These are phyloP conservation scores for Lycocorax pyrrhopterus DNA, from an alignment of 2,113 vertebrate species.

Conservation along the genomic window DNA sequence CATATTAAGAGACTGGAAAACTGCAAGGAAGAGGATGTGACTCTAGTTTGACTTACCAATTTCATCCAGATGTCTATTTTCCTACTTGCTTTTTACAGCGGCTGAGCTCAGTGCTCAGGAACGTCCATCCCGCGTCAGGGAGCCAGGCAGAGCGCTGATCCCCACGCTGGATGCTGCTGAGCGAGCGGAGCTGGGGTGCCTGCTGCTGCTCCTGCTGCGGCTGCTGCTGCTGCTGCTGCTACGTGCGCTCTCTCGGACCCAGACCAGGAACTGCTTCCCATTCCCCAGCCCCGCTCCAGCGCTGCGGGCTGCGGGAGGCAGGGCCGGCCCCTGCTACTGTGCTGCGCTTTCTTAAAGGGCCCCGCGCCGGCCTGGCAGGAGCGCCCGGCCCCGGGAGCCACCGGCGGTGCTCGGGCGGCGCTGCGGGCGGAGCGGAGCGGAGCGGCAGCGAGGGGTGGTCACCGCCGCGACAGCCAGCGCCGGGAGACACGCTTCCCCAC, in stretches of 20 bases:
- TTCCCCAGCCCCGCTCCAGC: background rate
- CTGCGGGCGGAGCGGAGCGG: background rate
- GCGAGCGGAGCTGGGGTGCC: background rate
- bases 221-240: background rate
- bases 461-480: background rate
- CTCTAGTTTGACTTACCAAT: conserved; percentile 52
- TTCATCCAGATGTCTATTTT: conserved; percentile 43
- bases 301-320: conserved; percentile 25
- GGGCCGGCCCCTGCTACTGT: conserved; percentile 24
- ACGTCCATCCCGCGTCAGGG: conserved; percentile 7
- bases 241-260: background rate
- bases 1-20: background rate
- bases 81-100: conserved; percentile 48
- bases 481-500: background rate
- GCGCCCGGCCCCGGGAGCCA: background rate
- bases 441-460: accelerated
- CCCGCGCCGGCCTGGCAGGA: background rate
- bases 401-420: background rate
- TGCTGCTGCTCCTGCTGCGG: background rate
- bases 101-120: conserved; percentile 63
- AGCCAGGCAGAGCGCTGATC: background rate
- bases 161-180: background rate
- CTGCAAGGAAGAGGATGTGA: background rate
- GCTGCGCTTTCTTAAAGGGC: conserved; percentile 69
- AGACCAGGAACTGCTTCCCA: conserved; percentile 29